Conservation (phyloP, 35 echinoderm and acorn worm species). For the Lytechinus pictus region DNA sequence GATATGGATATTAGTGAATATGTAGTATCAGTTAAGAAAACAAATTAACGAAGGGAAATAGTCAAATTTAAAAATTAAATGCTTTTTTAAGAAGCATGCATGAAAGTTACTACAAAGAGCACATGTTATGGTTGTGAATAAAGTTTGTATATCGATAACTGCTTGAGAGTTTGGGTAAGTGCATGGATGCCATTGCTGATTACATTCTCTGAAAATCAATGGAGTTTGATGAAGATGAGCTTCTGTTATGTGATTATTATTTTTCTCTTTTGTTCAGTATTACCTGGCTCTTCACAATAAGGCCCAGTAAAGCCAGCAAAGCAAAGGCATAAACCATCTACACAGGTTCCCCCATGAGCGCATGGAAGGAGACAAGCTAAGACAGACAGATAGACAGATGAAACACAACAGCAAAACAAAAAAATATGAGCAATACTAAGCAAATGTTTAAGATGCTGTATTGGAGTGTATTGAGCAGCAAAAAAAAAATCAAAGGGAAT, state of each 20-base stretch:
- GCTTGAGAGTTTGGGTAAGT: too few relatives aligned
- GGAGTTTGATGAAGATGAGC: background rate
- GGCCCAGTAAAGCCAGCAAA: conserved; percentile 69
- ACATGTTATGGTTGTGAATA: too few relatives aligned
- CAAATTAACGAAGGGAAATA: background rate
- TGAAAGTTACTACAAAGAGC: background rate
- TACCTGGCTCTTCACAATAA: conserved; percentile 80
- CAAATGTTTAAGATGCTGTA: too few relatives aligned
- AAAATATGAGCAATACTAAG: background rate
- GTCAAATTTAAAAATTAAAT: background rate
- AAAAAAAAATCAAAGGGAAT: too few relatives aligned
- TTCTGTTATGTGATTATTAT: background rate
- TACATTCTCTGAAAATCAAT: background rate
- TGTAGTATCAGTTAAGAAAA: background rate
- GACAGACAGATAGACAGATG: conserved; percentile 3
- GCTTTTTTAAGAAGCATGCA: background rate
- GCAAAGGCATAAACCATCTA: conserved; percentile 77
- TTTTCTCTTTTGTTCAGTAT: too few relatives aligned
- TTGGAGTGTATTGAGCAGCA: too few relatives aligned
- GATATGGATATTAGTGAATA: too few relatives aligned
- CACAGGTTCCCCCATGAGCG: conserved; percentile 72
- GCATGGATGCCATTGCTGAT: too few relatives aligned
- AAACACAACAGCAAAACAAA: background rate
- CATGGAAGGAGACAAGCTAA: conserved; percentile 68
- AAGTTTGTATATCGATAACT: too few relatives aligned